Base-by-base conservation (phyloP, 2,113 vertebrate genomes). In the Eurypyga helias region DNA sequence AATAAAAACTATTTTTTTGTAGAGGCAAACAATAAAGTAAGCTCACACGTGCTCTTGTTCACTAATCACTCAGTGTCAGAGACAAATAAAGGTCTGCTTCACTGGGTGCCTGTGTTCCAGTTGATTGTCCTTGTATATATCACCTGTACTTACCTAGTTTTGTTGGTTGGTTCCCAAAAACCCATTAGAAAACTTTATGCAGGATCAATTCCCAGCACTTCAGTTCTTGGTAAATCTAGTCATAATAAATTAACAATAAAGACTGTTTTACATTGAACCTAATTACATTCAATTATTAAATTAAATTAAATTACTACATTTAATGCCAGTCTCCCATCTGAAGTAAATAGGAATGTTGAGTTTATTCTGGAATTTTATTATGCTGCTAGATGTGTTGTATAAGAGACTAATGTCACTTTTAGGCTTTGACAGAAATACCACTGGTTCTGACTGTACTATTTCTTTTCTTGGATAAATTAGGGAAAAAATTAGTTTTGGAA, bases 181-280 rank as follows among this genome's bases (percentile, higher is more conserved):
- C 26, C 76, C 21, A 10, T 52, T 26, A 84, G 36, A 78, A 89
- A 91, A 61, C 31, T 87, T 94, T 29, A 5, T 48, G 28, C 13
- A 54, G 52, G n/a, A 16, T 18, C 0, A 0, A 69, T 82, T 79
- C 18, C 28, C 3, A 38, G 41, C 13, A 48, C 0, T 0, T 20
- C 57, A 48, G 7, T 12, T 87, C 43, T 81, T 46, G 6, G 65
- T 83, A 79, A 82, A 79, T 20, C 3, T 58, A 51, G 6, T 34
- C 52, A 45, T n/a, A 78, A 60, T 24, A 62, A 89, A 88, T 38
- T 54, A 75, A 73, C 24, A 88, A 43, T 26, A 83, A 77, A 3
- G 5, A 34, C 6, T 41, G 0, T 18, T 83, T 88, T 90, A 4
- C 31, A 46, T 21, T 66, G 20, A 78, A 57, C 11, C 41, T 87